Evolutionary conservation across 2,113 vertebrate species (phyloP), one percentile per base, ranked within the genome.

Genomic region (Lampris megalopsis): DNA sequence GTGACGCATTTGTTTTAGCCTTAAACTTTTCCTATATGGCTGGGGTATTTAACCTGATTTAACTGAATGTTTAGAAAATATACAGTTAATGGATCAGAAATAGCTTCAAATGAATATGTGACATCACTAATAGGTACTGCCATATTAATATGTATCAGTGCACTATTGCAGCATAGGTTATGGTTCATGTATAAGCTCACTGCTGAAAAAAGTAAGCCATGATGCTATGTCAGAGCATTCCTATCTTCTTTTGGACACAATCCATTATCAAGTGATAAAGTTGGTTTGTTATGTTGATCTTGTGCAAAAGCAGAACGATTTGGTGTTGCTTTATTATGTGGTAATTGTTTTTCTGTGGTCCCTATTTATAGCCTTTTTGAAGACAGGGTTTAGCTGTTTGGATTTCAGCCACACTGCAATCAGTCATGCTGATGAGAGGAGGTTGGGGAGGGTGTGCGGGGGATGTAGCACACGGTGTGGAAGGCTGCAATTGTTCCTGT

Each of bases 361-460:
- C 68, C 81, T 86, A 79, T 83, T 83, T 86, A 47, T 66, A 59
- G 63, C 56, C 3, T 2, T 48, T 53, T 36, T 40, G 42, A 81
- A 74, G 59, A 79, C 2, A 7, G 66, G 67, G 88, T 76, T 77
- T 86, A 86, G 65, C 83, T 62, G 78, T 77, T 82, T 80, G 73
- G 80, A 82, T 77, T 72, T 86, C 71, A 73, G 80, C 77, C 24
- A 24, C 24, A 62, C 80, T 64, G 78, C 83, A 91, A 85, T 93
- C 89, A 89, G 81, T 86, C 89, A 86, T 86, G 84, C 87, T 80
- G 86, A 80, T 73, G 41, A 57, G 40, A 54, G 73, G 71, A 47
- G 70, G 71, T 70, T 62, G 47, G 73, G 63, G 67, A 48, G 45
- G 57, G 67, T 69, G 77, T 71, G 64, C 63, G 73, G 66, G 73